phyloP scores from a whole-genome alignment of 2,888 invertebrate genomes.

The Drosophila subquinaria region DNA sequence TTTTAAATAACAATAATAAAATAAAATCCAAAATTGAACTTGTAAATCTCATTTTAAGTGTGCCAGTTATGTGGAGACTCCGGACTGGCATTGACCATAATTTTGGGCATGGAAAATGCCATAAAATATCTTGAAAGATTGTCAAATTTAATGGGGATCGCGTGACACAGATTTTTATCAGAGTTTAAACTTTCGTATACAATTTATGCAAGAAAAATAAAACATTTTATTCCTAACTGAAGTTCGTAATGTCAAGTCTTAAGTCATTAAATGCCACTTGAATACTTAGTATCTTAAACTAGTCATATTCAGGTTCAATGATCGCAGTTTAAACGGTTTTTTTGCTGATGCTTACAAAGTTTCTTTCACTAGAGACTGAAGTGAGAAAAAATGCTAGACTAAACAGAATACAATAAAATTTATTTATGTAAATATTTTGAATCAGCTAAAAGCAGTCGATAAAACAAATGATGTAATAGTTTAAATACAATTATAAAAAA shows the following conservation, averaged over 20 bases:
- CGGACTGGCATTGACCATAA: conserved; percentile 31
- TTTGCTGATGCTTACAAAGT: conserved; percentile 2
- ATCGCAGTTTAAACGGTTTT: conserved; percentile 6
- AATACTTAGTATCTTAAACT: not conserved
- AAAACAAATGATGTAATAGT: too few relatives aligned
- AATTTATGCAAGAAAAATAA: conserved; percentile 7
- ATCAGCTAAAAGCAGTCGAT: too few relatives aligned
- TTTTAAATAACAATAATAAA: conserved; percentile 9
- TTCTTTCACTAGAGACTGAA: not conserved
- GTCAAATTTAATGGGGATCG: conserved; percentile 51
- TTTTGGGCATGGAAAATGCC: conserved; percentile 2
- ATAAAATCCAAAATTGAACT: conserved; percentile 22
- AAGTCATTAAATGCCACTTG: not conserved
- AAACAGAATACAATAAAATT: too few relatives aligned
- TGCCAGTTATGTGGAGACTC: conserved; percentile 30
- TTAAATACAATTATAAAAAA: too few relatives aligned
- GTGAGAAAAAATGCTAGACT: not conserved
- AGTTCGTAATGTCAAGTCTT: not conserved
- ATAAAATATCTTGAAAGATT: conserved; percentile 32
- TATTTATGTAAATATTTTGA: too few relatives aligned
- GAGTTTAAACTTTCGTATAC: not conserved
- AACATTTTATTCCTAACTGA: not conserved
- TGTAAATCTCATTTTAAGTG: conserved; percentile 16
- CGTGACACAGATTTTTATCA: conserved; percentile 29
- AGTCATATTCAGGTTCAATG: conserved; percentile 39